phyloP scores from a whole-genome alignment of 2,113 vertebrate genomes.

The Sigmodon hispidus region DNA sequence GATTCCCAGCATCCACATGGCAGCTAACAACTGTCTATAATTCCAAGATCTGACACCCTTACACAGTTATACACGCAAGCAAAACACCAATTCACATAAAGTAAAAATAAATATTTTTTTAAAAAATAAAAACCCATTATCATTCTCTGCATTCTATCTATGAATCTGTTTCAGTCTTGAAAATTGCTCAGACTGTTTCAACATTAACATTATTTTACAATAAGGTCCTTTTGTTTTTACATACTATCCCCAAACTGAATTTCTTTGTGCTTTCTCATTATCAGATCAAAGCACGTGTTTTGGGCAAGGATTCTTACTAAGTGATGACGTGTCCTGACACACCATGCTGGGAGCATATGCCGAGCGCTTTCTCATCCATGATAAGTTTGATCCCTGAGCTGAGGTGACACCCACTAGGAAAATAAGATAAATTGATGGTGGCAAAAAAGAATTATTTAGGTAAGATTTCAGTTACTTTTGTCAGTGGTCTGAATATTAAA shows the following conservation, averaged over 20 bases:
- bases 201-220: neutral
- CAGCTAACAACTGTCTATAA: too few relatives aligned
- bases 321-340: neutral
- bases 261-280: slow-evolving; percentile 26
- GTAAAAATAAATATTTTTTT: too few relatives aligned
- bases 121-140: neutral
- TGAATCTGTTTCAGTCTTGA: neutral
- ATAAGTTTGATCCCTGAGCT: neutral
- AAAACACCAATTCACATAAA: too few relatives aligned
- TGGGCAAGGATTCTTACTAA: neutral
- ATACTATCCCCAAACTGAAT: neutral
- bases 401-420: neutral
- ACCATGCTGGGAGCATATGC: neutral
- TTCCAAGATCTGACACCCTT: too few relatives aligned
- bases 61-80: too few relatives aligned
- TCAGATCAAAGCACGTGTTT: slow-evolving; percentile 24
- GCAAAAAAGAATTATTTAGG: slow-evolving; percentile 34
- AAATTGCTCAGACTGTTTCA: neutral
- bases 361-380: neutral
- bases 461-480: slow-evolving; percentile 41
- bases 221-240: neutral
- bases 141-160: neutral
- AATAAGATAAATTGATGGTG: neutral
- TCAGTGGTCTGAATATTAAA: neutral
- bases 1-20: too few relatives aligned